phyloP scores from a whole-genome alignment of 53 echinoderm and acorn worm species.

The Henricia sp. region DNA sequence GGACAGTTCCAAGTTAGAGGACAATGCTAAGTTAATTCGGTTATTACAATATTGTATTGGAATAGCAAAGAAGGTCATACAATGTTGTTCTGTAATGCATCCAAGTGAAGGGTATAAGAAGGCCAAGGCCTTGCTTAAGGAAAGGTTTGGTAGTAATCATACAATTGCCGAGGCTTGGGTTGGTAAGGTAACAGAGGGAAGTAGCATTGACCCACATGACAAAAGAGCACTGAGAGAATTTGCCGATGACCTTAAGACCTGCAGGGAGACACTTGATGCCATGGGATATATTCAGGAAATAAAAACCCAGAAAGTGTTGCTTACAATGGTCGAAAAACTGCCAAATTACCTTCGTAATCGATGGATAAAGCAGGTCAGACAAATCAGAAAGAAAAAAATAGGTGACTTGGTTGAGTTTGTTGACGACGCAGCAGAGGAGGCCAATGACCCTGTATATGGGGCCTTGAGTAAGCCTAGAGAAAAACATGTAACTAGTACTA shows the following conservation, averaged over 20 bases:
- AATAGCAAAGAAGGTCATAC: constrained; percentile 47
- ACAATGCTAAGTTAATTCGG: constrained; percentile 52
- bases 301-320: constrained; percentile 24
- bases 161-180: constrained; percentile 66
- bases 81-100: constrained; percentile 62
- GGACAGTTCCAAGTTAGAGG: constrained; percentile 21
- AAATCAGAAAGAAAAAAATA: constrained; percentile 11
- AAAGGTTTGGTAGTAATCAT: constrained; percentile 58
- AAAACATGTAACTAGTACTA: background rate
- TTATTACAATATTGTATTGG: constrained; percentile 68
- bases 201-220: constrained; percentile 9
- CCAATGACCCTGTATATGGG: constrained; percentile 60
- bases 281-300: constrained; percentile 60
- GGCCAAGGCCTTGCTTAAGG: constrained; percentile 50
- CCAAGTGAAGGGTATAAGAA: constrained; percentile 50
- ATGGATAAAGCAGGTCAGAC: constrained; percentile 51
- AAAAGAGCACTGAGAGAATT: constrained; percentile 36
- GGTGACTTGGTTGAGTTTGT: constrained; percentile 58
- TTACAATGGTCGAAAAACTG: constrained; percentile 32
- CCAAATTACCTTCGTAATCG: constrained; percentile 44
- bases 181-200: constrained; percentile 58
- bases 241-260: constrained; percentile 62
- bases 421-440: constrained; percentile 56
- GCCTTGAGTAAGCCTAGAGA: constrained; percentile 1
- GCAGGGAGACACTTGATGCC: constrained; percentile 51